These are phyloP conservation scores for Axinella damicornis DNA, from an alignment of 37 sponge, comb jelly and placozoan species.

Conservation along the genomic window DNA sequence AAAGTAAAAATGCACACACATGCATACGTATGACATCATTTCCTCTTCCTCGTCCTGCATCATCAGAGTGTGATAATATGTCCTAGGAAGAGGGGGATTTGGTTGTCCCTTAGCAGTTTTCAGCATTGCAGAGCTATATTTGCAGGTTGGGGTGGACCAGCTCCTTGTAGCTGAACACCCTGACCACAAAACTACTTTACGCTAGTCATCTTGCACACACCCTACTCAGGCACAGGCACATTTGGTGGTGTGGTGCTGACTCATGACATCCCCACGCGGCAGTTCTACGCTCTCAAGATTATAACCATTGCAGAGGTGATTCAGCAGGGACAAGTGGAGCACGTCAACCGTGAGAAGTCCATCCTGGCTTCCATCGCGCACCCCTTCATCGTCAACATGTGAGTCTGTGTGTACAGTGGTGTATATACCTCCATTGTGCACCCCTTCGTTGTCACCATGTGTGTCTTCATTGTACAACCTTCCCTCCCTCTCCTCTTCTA, in stretches of 20 bases:
- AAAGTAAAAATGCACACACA: too few species aligned
- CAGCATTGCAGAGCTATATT: too few species aligned
- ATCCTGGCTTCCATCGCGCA: slow-evolving; percentile 77
- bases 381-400: slow-evolving; percentile 96
- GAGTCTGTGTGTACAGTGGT: too few species aligned
- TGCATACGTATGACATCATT: too few species aligned
- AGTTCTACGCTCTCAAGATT: slow-evolving; percentile 90
- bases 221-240: slow-evolving; percentile 87
- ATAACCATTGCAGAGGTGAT: slow-evolving; percentile 93
- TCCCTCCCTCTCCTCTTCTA: neutral
- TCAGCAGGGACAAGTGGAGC: slow-evolving; percentile 87
- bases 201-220: neutral
- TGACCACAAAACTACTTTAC: too few species aligned
- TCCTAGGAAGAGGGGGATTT: too few species aligned
- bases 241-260: slow-evolving; percentile 92
- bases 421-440: slow-evolving; percentile 68
- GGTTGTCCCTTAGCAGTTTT: too few species aligned
- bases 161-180: too few species aligned
- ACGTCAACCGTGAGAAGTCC: slow-evolving; percentile 90
- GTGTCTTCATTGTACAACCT: slow-evolving; percentile 7
- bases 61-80: too few species aligned
- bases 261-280: slow-evolving; percentile 61
- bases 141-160: too few species aligned
- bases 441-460: slow-evolving; percentile 96
- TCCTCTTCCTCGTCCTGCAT: too few species aligned